phyloP scores from a whole-genome alignment of 2,797 vertebrate genomes.

The Syngnathus rostellatus region DNA sequence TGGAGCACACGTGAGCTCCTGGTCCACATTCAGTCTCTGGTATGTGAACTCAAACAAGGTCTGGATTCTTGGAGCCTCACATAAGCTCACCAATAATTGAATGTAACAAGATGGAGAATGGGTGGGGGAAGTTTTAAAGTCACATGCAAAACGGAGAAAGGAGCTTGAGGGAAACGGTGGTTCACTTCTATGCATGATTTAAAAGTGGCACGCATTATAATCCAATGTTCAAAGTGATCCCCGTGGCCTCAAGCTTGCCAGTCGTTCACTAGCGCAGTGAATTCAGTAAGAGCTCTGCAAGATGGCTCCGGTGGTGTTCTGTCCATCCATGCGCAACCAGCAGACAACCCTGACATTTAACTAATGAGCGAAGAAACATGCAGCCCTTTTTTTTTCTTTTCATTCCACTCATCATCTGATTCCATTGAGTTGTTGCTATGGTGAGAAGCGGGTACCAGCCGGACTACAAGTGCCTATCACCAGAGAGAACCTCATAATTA shows the following conservation, averaged over 20 bases:
- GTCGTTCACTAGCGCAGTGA: slow-evolving; percentile 45
- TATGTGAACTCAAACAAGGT: slow-evolving; percentile 31
- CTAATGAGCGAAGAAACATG: slow-evolving; percentile 41
- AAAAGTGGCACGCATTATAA: slow-evolving; percentile 12
- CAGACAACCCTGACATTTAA: slow-evolving; percentile 54
- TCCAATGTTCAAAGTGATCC: slow-evolving; percentile 53
- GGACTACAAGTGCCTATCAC: slow-evolving; percentile 32
- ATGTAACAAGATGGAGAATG: slow-evolving; percentile 20
- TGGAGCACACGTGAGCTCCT: neutral
- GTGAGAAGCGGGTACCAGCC: slow-evolving; percentile 32
- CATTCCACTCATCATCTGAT: slow-evolving; percentile 10
- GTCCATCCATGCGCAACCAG: slow-evolving; percentile 25
- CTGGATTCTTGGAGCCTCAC: slow-evolving; percentile 31
- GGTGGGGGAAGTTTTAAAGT: slow-evolving; percentile 4
- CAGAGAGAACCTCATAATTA: slow-evolving; percentile 26
- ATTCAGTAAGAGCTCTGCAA: slow-evolving; percentile 44
- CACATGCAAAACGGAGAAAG: slow-evolving; percentile 26
- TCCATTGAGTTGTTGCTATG: slow-evolving; percentile 55
- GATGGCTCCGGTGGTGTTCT: slow-evolving; percentile 20
- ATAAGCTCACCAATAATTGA: slow-evolving; percentile 24
- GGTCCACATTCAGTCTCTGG: slow-evolving; percentile 24
- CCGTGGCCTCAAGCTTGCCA: slow-evolving; percentile 45
- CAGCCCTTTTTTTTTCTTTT: neutral
- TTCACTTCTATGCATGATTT: slow-evolving; percentile 31
- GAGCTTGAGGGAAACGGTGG: neutral